Base-by-base conservation (phyloP, 1,140 invertebrate species). In the Ceratina calcarata region DNA sequence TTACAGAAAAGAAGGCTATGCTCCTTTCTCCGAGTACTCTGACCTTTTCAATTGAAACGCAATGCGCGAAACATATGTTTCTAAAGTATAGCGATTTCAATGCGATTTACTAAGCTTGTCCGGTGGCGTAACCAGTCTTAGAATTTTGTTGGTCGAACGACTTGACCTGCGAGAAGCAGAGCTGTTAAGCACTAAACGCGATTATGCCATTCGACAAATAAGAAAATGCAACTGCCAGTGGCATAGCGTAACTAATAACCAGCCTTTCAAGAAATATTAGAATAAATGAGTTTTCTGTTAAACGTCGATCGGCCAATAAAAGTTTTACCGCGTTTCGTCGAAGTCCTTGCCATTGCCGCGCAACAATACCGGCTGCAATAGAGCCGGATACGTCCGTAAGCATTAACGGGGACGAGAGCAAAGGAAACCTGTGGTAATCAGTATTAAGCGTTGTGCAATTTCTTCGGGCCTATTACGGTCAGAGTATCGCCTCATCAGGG, bases 391-490 rank as follows among this genome's bases (percentile, higher is more conserved):
- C n/a, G 24, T 79, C 53, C 0, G 24, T 6, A 65, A 73, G 60
- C 73, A 61, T 83, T 32, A 70, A 57, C 13, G 8, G 18, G 60
- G 80, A 80, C 57, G 61, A 64, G 53, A 61, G 32, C n/a, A 24
- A 57, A 64, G 53, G 82, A 81, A 77, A 77, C 49, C 58, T 55
- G 57, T 51, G 58, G 79, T 68, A 51, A 77, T 81, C 61, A 24
- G 27, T 13, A 53, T 78, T 66, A 84, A 85, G 60, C 64, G 69
- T 84, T 84, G 78, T 67, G 61, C 76, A 85, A 85, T 85, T 84
- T 85, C 67, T 64, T 49, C 70, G 16, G 32, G 55, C 58, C 53
- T 64, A 72, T 85, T 84, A 73, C 69, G 58, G 55, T 58, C 58
- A 27, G 58, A 65, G 20, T 53, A 72, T 60, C 51, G 49, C 22